Evolutionary conservation across 1,140 invertebrate species (phyloP), one percentile per base, ranked within the genome.

Genomic region (Episyrphus balteatus): DNA sequence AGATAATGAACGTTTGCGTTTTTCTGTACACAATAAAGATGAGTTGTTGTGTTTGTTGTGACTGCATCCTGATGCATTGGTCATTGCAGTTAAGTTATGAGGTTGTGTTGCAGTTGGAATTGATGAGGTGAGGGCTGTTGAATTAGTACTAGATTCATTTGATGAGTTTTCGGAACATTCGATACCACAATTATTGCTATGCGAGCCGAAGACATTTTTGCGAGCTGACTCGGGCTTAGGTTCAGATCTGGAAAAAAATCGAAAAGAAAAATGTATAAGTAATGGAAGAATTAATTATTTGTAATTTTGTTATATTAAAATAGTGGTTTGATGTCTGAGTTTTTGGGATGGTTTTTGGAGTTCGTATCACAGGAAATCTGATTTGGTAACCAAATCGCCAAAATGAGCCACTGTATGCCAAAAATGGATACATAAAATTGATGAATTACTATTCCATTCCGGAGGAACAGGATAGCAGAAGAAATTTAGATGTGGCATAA

Each of bases 141-240:
- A 14, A 26, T 39, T 36, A 33, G 13, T 14, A 39, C 36, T 47
- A 40, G 44, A 43, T 30, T 10, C 42, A 37, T 44, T 34, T 42
- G 26, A 5, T 26, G 31, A 44, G 18, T 15, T 30, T 31, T 26
- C 21, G 21, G 3, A 5, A 26, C 21, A 26, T 26, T 26, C 21
- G 21, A 26, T 65, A 42, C 59, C 43, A 72, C 68, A 21, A 42
- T 68, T 26, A 61, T 63, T 52, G 66, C 48, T 50, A 26, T 51
- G 51, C 13, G 52, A 56, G 55, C 62, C 62, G 48, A 66, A 66
- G 47, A 66, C 56, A 45, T 64, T 66, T 56, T 66, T 61, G 58
- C 58, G 63, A 36, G 63, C 63, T 50, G 61, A 53, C 58, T 66
- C 63, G 13, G 55, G 58, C 44, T 58, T 48, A 34, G 51, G 51